phyloP scores from a whole-genome alignment of 2,888 invertebrate genomes.

The Ectobius pallidus region DNA sequence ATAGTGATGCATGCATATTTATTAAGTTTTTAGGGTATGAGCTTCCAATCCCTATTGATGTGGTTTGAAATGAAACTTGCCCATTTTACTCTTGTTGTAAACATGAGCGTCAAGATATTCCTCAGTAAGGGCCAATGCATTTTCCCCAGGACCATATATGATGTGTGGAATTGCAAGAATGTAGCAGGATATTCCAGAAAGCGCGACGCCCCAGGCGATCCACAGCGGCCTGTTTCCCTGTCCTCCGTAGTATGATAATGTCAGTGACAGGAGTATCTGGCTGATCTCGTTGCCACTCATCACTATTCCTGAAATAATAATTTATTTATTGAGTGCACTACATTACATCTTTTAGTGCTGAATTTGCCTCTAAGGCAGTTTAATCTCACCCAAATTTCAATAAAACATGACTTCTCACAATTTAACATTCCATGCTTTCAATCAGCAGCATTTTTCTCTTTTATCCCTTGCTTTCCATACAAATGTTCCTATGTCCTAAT shows the following conservation, averaged over 20 bases:
- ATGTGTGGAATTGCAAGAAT: conserved; percentile 66
- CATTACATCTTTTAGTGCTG: neutral
- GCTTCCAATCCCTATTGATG: too few relatives aligned
- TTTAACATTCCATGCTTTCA: too few relatives aligned
- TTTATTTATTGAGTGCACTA: too few relatives aligned
- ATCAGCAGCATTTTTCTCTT: too few relatives aligned
- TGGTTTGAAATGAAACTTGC: too few relatives aligned
- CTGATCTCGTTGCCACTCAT: conserved; percentile 73
- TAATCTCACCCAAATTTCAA: too few relatives aligned
- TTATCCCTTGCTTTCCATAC: too few relatives aligned
- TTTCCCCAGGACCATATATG: conserved; percentile 65
- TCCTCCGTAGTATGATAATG: conserved; percentile 69
- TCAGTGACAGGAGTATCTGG: conserved; percentile 66
- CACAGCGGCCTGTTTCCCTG: conserved; percentile 69
- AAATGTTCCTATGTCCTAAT: too few relatives aligned
- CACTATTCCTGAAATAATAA: conserved; percentile 61
- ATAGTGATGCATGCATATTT: too few relatives aligned
- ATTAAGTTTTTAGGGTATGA: too few relatives aligned
- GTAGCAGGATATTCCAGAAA: conserved; percentile 65
- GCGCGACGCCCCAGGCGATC: conserved; percentile 68
- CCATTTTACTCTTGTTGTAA: too few relatives aligned
- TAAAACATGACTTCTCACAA: too few relatives aligned
- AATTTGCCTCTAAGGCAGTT: neutral
- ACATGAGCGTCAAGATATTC: conserved; percentile 53
- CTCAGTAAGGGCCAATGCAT: conserved; percentile 57